Percentiles rank a stretch among this genome's conserved stretches.
These are phyloP conservation scores for Channa maculata DNA, from an alignment of 2,113 vertebrate species.

Conservation along the genomic window DNA sequence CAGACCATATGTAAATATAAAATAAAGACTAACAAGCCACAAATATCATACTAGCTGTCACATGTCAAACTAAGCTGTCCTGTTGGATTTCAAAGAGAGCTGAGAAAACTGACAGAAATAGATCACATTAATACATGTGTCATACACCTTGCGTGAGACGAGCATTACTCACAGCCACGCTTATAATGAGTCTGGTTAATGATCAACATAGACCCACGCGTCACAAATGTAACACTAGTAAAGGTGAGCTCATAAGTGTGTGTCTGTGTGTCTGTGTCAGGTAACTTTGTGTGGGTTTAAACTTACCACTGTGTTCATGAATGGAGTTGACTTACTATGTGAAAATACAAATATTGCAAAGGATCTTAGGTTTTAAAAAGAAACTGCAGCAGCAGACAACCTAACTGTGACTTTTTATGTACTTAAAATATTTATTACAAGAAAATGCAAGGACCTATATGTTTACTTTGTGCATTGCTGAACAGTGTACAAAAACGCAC, in stretches of 20 bases:
- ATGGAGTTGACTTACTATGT: background rate
- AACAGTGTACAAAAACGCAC: no score
- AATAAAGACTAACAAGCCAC: background rate
- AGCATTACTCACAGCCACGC: slow-evolving; percentile 45
- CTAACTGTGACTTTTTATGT: no score
- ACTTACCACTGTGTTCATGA: background rate
- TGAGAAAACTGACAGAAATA: slow-evolving; percentile 38
- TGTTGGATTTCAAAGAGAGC: slow-evolving; percentile 17
- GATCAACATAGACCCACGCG: slow-evolving; percentile 17
- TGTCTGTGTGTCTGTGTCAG: background rate
- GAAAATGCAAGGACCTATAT: no score
- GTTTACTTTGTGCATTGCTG: no score
- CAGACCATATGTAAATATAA: background rate
- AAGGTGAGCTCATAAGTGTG: background rate
- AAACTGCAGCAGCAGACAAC: no score
- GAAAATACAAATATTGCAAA: background rate
- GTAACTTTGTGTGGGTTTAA: background rate
- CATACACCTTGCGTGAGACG: slow-evolving; percentile 16
- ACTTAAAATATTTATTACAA: no score
- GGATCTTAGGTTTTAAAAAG: background rate
- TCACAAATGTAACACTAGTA: background rate
- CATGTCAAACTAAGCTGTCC: background rate
- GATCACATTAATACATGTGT: slow-evolving; percentile 13
- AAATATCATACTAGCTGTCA: background rate
- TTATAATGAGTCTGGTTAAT: slow-evolving; percentile 42